Evolutionary conservation across 2,888 invertebrate genomes (phyloP), one percentile per base, ranked within the genome.

Genomic region (Disparrhopalites patrizii): DNA sequence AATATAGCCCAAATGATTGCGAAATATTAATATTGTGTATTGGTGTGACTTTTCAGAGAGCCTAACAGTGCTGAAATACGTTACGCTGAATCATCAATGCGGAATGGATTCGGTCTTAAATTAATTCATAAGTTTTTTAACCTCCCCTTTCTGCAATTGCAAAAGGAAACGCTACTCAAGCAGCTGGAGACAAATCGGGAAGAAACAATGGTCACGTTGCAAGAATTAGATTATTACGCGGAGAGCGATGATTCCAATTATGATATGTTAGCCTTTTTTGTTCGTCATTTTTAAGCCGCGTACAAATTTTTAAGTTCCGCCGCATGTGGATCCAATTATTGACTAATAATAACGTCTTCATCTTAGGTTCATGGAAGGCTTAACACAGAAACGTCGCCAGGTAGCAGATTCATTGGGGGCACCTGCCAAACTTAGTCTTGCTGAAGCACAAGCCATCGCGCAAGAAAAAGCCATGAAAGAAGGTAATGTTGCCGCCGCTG

Each of bases 91-190:
- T 87, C 92, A 0, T 95, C 94, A 2, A 95, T 96, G 95, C 84
- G 93, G 76, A 96, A 95, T 81, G 94, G 94, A 1, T 96, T 95
- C 80, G 97, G 97, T 3, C 81, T 97, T 63, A 89, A 93, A 77
- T 84, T 93, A 69, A 83, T 97, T 60, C 93, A 97, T 81, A 93
- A 93, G 80, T 97, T 96, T 81, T 89, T 97, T 78, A 95, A 93
- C 80, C 84, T 97, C 66, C 96, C 97, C 61, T 97, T 96, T 79
- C 82, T 97, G 60, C 88, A 91, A 77, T 82, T 97, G 31, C 96
- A 96, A 82, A 85, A 87, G 75, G 90, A 90, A 75, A 91, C 92
- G 18, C 80, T 95, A 51, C 77, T 92, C 52, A 86, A 87, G 71
- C 93, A 94, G 78, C 80, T 96, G 69, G 90, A 91, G 77, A 86